phyloP scores from a whole-genome alignment of 2,888 invertebrate species.

The Griposia aprilina region DNA sequence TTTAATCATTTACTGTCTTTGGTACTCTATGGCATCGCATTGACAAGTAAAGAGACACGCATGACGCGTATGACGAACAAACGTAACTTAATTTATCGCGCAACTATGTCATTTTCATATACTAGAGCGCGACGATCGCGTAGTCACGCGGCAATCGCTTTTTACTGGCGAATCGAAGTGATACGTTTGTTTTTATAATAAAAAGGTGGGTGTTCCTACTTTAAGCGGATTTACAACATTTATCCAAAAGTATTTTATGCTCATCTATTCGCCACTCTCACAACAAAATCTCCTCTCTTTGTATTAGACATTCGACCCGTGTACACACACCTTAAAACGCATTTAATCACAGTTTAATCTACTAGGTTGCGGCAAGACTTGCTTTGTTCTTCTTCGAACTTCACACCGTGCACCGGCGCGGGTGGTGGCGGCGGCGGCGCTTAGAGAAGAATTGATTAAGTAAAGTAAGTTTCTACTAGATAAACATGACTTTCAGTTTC shows the following conservation, averaged over 20 bases:
- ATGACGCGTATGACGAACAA: too few relatives aligned
- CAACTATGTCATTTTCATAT: too few relatives aligned
- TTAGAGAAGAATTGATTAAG: slow-evolving; percentile 42
- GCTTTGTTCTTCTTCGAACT: slow-evolving; percentile 65
- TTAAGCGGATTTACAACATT: neutral
- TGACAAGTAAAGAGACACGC: too few relatives aligned
- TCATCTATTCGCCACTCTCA: neutral
- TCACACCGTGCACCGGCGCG: slow-evolving; percentile 43
- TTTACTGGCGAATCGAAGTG: neutral
- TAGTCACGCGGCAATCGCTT: too few relatives aligned
- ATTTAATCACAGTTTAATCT: slow-evolving; percentile 84
- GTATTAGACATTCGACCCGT: slow-evolving; percentile 9
- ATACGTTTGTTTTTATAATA: too few relatives aligned
- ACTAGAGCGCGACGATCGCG: too few relatives aligned
- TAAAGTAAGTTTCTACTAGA: neutral
- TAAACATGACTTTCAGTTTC: slow-evolving; percentile 1
- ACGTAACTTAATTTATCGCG: too few relatives aligned
- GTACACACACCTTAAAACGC: slow-evolving; percentile 71
- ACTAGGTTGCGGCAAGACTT: slow-evolving; percentile 75
- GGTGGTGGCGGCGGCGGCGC: neutral
- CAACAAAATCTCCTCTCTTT: neutral
- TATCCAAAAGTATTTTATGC: neutral
- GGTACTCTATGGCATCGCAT: too few relatives aligned
- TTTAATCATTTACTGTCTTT: too few relatives aligned
- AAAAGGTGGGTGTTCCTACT: too few relatives aligned